phyloP scores from a whole-genome alignment of 2,113 vertebrate species.

The Prochilodus magdalenae region DNA sequence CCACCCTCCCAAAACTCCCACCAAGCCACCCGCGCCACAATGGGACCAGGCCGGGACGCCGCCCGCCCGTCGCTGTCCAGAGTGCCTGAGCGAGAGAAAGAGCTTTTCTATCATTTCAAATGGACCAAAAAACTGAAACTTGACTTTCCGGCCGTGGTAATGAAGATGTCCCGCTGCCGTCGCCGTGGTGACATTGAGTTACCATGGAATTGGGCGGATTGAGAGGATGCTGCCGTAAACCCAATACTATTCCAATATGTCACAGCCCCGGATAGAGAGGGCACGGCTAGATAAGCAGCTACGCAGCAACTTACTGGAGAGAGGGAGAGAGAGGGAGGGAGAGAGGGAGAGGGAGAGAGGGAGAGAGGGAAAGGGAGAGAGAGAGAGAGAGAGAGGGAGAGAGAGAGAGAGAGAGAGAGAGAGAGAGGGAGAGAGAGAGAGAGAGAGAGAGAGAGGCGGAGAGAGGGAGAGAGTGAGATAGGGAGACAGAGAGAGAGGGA shows the following conservation, averaged over 20 bases:
- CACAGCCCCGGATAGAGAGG: background rate
- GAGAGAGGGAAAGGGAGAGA: background rate
- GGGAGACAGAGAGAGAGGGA: no score
- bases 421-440: no score
- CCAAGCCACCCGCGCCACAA: background rate
- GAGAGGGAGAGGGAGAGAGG: background rate
- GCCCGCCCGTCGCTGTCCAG: conserved; percentile 26
- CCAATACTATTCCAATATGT: conserved; percentile 42
- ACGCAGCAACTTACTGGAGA: background rate
- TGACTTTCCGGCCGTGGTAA: background rate
- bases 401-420: no score
- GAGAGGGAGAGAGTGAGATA: no score
- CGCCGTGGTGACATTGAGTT: conserved; percentile 19
- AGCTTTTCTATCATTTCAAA: conserved; percentile 30
- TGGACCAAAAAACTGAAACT: conserved; percentile 10
- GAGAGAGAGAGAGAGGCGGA: no score
- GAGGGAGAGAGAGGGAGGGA: background rate
- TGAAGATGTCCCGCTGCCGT: conserved; percentile 33
- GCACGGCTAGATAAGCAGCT: no score
- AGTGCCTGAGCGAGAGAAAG: conserved; percentile 35
- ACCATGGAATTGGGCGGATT: background rate
- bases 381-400: no score
- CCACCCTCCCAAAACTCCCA: conserved; percentile 1
- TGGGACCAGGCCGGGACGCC: background rate
- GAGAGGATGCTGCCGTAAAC: conserved; percentile 21